These are phyloP conservation scores for Ennomos quercinarius DNA, from an alignment of 2,888 invertebrate genomes.

Conservation along the genomic window DNA sequence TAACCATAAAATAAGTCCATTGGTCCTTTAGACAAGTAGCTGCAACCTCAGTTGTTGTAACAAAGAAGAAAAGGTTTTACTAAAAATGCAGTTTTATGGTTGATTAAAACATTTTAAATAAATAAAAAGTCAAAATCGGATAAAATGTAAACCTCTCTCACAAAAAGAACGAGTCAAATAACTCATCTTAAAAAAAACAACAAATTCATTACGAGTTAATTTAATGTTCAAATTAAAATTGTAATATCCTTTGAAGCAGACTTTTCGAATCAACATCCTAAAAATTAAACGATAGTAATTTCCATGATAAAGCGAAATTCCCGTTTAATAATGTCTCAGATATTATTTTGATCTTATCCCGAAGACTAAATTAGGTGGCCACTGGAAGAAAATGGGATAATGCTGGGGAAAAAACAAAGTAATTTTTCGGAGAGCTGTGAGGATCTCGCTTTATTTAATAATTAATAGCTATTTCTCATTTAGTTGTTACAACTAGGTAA, in stretches of 20 bases:
- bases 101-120: too few relatives aligned
- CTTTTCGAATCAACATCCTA: constrained; percentile 27
- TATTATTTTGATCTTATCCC: constrained; percentile 32
- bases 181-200: constrained; percentile 8
- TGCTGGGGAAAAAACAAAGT: constrained; percentile 10
- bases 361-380: constrained; percentile 22
- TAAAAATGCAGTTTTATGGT: too few relatives aligned
- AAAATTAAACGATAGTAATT: constrained; percentile 31
- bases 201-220: constrained; percentile 32
- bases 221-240: constrained; percentile 29
- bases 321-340: constrained; percentile 27
- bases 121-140: too few relatives aligned
- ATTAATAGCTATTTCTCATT: too few relatives aligned
- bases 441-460: too few relatives aligned
- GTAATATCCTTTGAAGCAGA: constrained; percentile 29
- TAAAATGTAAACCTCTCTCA: too few relatives aligned
- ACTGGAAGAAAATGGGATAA: constrained; percentile 20
- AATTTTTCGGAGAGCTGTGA: too few relatives aligned
- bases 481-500: too few relatives aligned
- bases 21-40: too few relatives aligned
- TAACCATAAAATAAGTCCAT: too few relatives aligned
- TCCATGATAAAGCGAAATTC: constrained; percentile 32
- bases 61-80: too few relatives aligned
- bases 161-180: neutral
- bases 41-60: too few relatives aligned